Evolutionary conservation across 2,113 vertebrate species (phyloP), one percentile per base, ranked within the genome.

Genomic region (Neoarius graeffei): DNA sequence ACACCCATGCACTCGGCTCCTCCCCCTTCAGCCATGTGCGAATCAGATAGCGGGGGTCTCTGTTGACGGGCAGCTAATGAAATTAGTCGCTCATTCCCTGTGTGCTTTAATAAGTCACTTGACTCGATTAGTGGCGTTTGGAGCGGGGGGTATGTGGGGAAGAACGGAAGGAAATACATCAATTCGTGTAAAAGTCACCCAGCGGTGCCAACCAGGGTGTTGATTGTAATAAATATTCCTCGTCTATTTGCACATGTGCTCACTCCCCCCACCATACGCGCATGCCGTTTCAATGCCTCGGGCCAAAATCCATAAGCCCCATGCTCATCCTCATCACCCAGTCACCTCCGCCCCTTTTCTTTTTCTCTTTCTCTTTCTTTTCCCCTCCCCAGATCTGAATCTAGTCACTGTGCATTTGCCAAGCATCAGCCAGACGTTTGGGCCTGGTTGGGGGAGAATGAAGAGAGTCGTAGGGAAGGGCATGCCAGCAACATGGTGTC

Each of bases 101-200:
- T 95, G 96, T 95, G 91, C 96, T 93, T 94, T 97, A 97, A 97
- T 97, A 95, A 96, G 95, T 96, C 96, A 96, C 93, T 96, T 93
- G 95, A 96, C 95, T 97, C 88, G 92, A 97, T 97, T 97, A 97
- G 95, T 94, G 95, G 89, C 85, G 73, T 69, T 86, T 93, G 88
- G 83, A 86, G 69, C 83, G 84, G 89, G 59, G 79, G 30, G 60
- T 27, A 17, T 35, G 67, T 23, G 71, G 76, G 56, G 60, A 23
- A 69, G 91, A 62, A 60, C 71, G 84, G 84, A n/a, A 56, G 64
- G 74, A 30, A 56, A 74, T 88, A 89, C 90, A 84, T 69, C 69
- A 84, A 88, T 91, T 88, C 76, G 88, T 94, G 89, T 89, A 85
- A 89, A 96, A 96, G 96, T 96, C 95, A 95, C 95, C 96, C 96